A percentile compares a stretch with the other conserved stretches of the same genome.
Evolutionary conservation across 2,113 vertebrate species (phyloP).

Genomic region (Coptodon bakossiorum): DNA sequence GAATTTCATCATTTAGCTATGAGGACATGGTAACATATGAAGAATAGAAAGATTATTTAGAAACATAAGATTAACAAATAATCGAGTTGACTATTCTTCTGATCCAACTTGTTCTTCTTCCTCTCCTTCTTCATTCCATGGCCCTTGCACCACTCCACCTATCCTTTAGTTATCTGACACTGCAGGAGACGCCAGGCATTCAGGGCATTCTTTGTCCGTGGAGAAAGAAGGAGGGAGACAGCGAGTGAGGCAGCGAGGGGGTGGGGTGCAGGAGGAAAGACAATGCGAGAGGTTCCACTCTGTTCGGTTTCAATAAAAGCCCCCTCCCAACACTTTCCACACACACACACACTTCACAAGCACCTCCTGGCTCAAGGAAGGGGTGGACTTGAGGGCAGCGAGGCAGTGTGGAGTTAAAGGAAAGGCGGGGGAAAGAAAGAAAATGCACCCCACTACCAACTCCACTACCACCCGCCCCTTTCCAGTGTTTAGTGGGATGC

Average conservation of each 20-base stretch:
- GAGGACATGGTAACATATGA: neutral
- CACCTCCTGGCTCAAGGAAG: constrained; percentile 46
- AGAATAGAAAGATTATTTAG: neutral
- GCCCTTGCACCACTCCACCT: constrained; percentile 27
- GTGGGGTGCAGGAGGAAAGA: constrained; percentile 28
- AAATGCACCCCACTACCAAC: neutral
- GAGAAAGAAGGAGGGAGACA: constrained; percentile 40
- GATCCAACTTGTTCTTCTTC: neutral
- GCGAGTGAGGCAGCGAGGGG: neutral
- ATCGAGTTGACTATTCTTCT: neutral
- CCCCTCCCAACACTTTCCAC: neutral
- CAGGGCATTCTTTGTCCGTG: constrained; percentile 62
- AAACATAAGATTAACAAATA: neutral
- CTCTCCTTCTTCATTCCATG: constrained; percentile 1
- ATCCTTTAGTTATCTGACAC: constrained; percentile 59
- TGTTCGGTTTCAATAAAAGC: constrained; percentile 49
- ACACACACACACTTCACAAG: constrained; percentile 6
- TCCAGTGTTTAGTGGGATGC: constrained; percentile 36
- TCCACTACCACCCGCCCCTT: neutral
- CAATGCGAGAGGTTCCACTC: constrained; percentile 60
- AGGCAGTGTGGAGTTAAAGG: neutral
- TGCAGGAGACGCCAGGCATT: constrained; percentile 64
- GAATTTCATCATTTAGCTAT: neutral
- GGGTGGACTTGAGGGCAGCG: constrained; percentile 33
- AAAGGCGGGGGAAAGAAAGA: neutral